Evolutionary conservation across 2,888 invertebrate species (phyloP), one percentile per base, ranked within the genome.

Genomic region (Cryptophagus acutangulus): DNA sequence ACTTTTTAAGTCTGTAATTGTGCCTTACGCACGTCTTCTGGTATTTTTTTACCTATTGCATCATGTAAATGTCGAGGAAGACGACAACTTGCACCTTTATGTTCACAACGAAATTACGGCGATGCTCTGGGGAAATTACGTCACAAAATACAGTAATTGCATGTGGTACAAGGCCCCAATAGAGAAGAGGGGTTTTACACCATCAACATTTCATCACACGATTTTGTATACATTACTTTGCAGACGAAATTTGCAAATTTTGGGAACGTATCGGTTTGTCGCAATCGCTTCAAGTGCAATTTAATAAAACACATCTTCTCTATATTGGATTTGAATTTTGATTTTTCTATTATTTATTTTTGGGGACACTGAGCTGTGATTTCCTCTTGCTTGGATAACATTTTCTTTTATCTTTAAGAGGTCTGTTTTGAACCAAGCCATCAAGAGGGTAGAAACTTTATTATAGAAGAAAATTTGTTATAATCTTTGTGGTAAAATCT

Each of bases 61-160:
- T 26, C n/a, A 12, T 12, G 26, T 4, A 26, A 6, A n/a, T n/a
- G 40, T 40, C 29, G 34, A 12, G 8, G 15, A 12, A 13, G 28
- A 16, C 36, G 38, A 41, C 46, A 46, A 40, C 36, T 50, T 42
- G 40, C 41, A 47, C 49, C 46, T 46, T 47, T 40, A 38, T 33
- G 46, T 34, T 40, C 15, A 31, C 14, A 31, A 43, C 43, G 38
- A 41, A 44, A 46, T 45, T 55, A 51, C 49, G 49, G 48, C 35
- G 36, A 28, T 17, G 13, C 58, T 48, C 58, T 16, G 37, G 58
- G 58, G 58, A 58, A 58, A 58, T 58, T 57, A 58, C 54, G 50
- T 56, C 57, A 52, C 56, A 57, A 56, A 56, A 54, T 57, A 53
- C 52, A 47, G 55, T 55, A 55, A 55, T 55, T 55, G 55, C 46